Conservation (phyloP, 2,113 vertebrate genomes). For the Paraplagusia blochii region DNA sequence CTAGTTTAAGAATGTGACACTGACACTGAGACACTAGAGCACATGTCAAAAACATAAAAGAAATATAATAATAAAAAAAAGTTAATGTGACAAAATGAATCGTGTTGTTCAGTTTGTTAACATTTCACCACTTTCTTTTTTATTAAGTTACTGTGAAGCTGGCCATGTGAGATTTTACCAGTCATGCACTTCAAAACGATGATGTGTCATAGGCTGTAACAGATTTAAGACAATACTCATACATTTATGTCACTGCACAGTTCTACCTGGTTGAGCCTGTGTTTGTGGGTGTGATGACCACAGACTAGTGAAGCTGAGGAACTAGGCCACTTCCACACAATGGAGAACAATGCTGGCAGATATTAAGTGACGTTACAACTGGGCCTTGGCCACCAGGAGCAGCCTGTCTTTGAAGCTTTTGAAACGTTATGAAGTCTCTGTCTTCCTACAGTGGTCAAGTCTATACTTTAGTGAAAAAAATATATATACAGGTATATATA, state of each 20-base stretch:
- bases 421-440: neutral
- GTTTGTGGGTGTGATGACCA: constrained; percentile 43
- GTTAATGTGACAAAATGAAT: too few species aligned
- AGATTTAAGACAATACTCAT: too few species aligned
- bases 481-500: too few species aligned
- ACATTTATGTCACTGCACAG: too few species aligned
- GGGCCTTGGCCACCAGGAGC: constrained; percentile 55
- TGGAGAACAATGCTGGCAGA: constrained; percentile 57
- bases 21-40: neutral
- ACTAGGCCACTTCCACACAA: constrained; percentile 71
- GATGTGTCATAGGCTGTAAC: too few species aligned
- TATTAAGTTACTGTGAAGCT: too few species aligned
- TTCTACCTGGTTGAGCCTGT: neutral
- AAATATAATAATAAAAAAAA: neutral
- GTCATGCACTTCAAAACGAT: too few species aligned
- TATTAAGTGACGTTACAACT: constrained; percentile 68
- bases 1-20: neutral
- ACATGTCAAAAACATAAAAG: neutral
- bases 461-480: too few species aligned
- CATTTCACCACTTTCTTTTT: too few species aligned
- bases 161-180: too few species aligned
- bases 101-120: too few species aligned
- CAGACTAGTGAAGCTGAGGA: constrained; percentile 43
- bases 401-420: constrained; percentile 15
- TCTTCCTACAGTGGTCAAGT: too few species aligned